Base-by-base conservation (phyloP, 2,113 vertebrate genomes). In the Nycticorax nycticorax region DNA sequence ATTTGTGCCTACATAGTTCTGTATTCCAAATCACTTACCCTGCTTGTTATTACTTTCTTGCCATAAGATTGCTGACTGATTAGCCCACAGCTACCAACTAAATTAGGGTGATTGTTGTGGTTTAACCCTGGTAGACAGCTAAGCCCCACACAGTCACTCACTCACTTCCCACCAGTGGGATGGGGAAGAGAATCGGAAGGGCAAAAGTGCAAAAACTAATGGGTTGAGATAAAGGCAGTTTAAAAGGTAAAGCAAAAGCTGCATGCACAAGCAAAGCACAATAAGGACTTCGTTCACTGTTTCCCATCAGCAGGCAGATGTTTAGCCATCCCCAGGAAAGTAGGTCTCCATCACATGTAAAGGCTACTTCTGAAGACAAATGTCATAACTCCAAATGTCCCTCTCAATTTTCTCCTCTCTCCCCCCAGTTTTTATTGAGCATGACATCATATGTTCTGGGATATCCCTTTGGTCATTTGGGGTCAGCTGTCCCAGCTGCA, bases 321-420 rank as follows among this genome's bases (percentile, higher is more conserved):
- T 6, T 43, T 15, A 72, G 24, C 19, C 43, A 39, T 11, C 33
- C 15, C 10, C 20, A n/a, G 59, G 27, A 53, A 43, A 57, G 15
- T 35, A 57, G 43, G 8, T 32, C 3, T 37, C 12, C 32, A 33
- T 12, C n/a, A 35, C 1, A 1, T 5, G 3, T 8, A 7, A 23
- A 1, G 4, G 7, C 32, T 26, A 23, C 48, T 72, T 37, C 12
- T 10, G 14, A 33, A 13, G 7, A 22, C 35, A 71, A 63, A 56
- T 1, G 0, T 1, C 20, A 12, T 43, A 13, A 19, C 28, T 52
- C 57, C 3, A 3, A 67, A 68, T 1, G 2, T 35, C 18, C 8
- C 5, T 20, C 13, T 39, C 64, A 41, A 9, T 10, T 69, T 56
- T 19, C 10, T 56, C 20, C 22, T 69, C 32, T 21, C 71, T 48